phyloP scores from a whole-genome alignment of 2,113 vertebrate species.

The Coptodon rendalli region DNA sequence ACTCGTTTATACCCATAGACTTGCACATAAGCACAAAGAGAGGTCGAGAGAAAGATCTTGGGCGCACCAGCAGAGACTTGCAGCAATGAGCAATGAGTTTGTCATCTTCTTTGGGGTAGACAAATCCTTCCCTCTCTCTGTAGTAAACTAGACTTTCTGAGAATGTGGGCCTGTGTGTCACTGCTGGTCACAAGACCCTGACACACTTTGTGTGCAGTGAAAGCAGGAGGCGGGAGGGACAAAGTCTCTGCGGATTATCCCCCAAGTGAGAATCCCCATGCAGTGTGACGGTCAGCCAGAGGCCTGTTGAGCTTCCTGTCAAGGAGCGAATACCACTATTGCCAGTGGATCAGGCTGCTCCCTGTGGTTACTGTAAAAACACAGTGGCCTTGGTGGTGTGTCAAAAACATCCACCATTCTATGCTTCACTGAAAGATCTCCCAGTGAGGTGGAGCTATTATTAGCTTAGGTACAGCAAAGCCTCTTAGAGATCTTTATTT shows the following conservation, averaged over 20 bases:
- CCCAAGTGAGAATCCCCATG: constrained; percentile 27
- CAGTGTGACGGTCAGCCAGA: constrained; percentile 18
- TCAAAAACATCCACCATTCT: constrained; percentile 45
- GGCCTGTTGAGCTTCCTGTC: constrained; percentile 22
- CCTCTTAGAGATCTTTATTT: constrained; percentile 76
- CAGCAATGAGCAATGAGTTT: background rate
- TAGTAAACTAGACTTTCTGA: constrained; percentile 42
- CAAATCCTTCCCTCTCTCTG: background rate
- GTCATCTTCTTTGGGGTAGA: constrained; percentile 9
- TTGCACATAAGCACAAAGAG: background rate
- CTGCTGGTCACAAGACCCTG: constrained; percentile 37
- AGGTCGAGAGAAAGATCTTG: background rate
- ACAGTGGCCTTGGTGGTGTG: constrained; percentile 24
- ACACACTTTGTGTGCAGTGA: constrained; percentile 37
- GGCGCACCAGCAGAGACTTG: background rate
- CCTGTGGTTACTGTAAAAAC: constrained; percentile 24
- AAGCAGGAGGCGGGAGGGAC: constrained; percentile 15
- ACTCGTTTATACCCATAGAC: background rate
- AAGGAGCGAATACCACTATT: constrained; percentile 20
- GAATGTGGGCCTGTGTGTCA: constrained; percentile 56
- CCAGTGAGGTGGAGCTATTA: constrained; percentile 60
- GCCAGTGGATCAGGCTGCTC: constrained; percentile 2
- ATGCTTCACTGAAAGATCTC: constrained; percentile 36
- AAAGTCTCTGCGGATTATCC: constrained; percentile 34
- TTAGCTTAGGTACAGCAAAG: constrained; percentile 77